Conservation (phyloP, 2,113 vertebrate genomes). For the Bubo blakistoni region DNA sequence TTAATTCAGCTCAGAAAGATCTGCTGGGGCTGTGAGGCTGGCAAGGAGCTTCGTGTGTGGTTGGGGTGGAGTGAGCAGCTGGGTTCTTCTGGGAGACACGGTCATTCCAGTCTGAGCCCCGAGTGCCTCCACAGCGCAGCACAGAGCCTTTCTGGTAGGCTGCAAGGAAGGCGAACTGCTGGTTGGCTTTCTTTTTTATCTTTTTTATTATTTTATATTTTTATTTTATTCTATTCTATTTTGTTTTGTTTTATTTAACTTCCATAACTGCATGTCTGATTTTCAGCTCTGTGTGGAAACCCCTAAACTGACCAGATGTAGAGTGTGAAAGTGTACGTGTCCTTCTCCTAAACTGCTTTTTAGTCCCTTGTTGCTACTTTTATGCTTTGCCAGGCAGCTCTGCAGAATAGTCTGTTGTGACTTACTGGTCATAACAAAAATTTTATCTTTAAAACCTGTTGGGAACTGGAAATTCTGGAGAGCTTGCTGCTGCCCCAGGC, state of each 20-base stretch:
- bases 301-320: too few species aligned
- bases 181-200: too few species aligned
- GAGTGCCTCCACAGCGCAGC: rapidly evolving
- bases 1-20: background rate
- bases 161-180: background rate
- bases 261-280: background rate
- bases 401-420: background rate
- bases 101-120: background rate
- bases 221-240: background rate
- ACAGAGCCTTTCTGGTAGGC: background rate
- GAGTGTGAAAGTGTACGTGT: background rate
- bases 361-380: background rate
- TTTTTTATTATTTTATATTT: too few species aligned
- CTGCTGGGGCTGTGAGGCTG: background rate
- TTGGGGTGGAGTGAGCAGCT: too few species aligned
- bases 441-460: background rate
- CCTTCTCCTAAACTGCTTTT: background rate
- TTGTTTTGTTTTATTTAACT: background rate
- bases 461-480: background rate
- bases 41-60: background rate
- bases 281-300: background rate
- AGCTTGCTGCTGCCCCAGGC: background rate
- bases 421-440: background rate
- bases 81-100: background rate
- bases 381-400: background rate